A percentile compares a stretch with the other conserved stretches of the same genome.
These are phyloP conservation scores for Myotis brandtii DNA, from an alignment of 2,113 vertebrate species.

Conservation along the genomic window DNA sequence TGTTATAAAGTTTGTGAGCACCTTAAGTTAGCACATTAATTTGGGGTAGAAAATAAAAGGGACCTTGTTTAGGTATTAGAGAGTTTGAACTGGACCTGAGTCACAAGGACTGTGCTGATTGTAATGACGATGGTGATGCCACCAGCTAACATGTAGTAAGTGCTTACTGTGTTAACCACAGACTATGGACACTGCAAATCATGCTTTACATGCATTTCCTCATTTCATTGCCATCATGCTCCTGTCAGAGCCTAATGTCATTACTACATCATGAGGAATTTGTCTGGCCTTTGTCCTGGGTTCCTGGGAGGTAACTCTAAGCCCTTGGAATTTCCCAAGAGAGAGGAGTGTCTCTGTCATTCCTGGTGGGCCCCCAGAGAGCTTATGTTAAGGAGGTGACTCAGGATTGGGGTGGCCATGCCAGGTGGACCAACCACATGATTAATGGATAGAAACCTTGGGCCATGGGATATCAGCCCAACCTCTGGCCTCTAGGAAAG, in stretches of 20 bases:
- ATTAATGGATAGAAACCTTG: not conserved
- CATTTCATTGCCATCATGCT: not conserved
- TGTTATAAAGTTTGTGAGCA: not conserved
- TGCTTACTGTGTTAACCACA: fast-evolving
- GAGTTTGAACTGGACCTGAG: not conserved
- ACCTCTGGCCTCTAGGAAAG: not conserved
- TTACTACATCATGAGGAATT: not conserved
- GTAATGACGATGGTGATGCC: fast-evolving
- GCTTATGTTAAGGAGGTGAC: not conserved
- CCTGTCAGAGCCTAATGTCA: not conserved
- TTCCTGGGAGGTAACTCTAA: not conserved
- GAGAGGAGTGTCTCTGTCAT: not conserved
- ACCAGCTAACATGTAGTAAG: fast-evolving
- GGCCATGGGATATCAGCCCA: not conserved
- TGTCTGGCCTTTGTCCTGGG: not conserved
- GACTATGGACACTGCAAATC: fast-evolving
- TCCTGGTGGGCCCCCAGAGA: not conserved
- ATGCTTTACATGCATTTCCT: not conserved
- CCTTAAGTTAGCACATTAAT: not conserved
- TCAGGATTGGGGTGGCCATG: not conserved
- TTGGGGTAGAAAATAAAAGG: not conserved
- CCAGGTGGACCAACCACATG: not conserved
- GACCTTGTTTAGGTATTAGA: not conserved
- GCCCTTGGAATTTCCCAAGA: too few species aligned
- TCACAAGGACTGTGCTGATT: not conserved